Conservation (phyloP, 2,113 vertebrate species). For the Takifugu bimaculatus region DNA sequence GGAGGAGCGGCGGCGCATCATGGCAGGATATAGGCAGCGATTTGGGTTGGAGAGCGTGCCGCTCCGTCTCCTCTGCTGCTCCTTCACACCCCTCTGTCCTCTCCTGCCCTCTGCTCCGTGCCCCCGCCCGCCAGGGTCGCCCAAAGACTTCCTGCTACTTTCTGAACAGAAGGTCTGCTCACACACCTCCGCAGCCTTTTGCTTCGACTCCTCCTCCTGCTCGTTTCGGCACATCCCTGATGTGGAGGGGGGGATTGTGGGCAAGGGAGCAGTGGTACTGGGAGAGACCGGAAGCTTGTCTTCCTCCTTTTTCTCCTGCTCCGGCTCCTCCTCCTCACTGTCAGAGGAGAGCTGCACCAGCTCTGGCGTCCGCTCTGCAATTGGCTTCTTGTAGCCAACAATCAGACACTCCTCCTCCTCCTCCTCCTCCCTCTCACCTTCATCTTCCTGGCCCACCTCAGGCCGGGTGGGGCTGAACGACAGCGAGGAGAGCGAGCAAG, state of each 20-base stretch:
- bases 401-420: conserved; percentile 81
- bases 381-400: conserved; percentile 88
- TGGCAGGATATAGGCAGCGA: conserved; percentile 50
- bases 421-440: conserved; percentile 22
- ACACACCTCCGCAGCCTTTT: neutral
- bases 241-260: conserved; percentile 48
- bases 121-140: neutral
- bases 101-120: neutral
- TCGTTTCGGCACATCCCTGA: conserved; percentile 14
- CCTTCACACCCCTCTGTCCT: conserved; percentile 6
- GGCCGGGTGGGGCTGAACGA: conserved; percentile 60
- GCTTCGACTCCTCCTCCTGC: neutral
- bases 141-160: conserved; percentile 14
- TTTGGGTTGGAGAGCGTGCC: conserved; percentile 45
- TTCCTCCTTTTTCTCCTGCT: conserved; percentile 62
- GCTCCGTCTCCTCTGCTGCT: conserved; percentile 8
- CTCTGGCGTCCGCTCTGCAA: conserved; percentile 90
- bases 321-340: conserved; percentile 73
- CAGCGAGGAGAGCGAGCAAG: conserved; percentile 44
- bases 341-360: conserved; percentile 89
- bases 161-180: conserved; percentile 30
- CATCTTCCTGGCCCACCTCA: conserved; percentile 41
- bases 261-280: conserved; percentile 5
- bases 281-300: neutral
- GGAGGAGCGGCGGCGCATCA: conserved; percentile 30